Percentiles rank a stretch among this genome's conserved stretches.
phyloP scores from a whole-genome alignment of 2,888 invertebrate genomes.

The Rhogogaster chlorosoma region DNA sequence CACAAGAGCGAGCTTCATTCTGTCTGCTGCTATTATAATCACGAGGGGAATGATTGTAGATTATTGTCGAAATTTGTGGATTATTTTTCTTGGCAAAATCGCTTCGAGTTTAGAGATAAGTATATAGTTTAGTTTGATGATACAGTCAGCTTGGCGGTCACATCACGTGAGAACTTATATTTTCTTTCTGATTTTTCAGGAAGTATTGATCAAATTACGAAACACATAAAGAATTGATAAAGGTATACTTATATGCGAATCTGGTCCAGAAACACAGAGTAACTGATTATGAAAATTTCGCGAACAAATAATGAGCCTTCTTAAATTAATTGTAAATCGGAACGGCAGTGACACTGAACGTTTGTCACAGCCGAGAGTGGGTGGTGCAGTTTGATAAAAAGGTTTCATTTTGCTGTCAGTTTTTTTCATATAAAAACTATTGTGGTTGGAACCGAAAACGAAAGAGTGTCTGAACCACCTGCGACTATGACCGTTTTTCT shows the following conservation, averaged over 20 bases:
- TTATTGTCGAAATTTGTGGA: neutral
- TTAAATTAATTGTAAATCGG: neutral
- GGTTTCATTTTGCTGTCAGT: neutral
- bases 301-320: neutral
- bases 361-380: neutral
- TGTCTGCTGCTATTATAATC: neutral
- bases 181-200: neutral
- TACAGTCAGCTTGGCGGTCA: neutral
- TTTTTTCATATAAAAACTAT: neutral
- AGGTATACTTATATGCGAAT: neutral
- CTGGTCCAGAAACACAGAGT: neutral
- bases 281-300: neutral
- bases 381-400: neutral
- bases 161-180: neutral
- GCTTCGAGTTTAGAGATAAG: neutral
- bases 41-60: neutral
- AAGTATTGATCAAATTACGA: neutral
- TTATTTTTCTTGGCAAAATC: neutral
- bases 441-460: neutral
- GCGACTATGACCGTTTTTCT: neutral
- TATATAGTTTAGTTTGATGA: neutral
- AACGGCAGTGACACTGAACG: neutral
- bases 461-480: neutral
- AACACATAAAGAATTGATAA: neutral
- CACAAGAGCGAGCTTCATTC: neutral